Base-by-base conservation (phyloP, 23 tunicate species). In the Aplidium turbinatum region DNA sequence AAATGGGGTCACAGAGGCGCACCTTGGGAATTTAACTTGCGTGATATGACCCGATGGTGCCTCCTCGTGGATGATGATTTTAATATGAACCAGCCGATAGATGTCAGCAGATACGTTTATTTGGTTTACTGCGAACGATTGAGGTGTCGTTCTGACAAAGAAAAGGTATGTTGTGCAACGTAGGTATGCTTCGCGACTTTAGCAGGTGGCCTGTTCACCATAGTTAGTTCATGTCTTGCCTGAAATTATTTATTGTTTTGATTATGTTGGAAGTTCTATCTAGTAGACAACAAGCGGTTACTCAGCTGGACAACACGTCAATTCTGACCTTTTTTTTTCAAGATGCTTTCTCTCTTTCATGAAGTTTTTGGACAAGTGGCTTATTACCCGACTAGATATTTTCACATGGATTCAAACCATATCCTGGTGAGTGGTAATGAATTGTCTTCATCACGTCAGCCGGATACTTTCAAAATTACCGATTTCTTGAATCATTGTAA, bases 11-110 rank as follows among this genome's bases (percentile, higher is more conserved):
- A 82, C 61, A 30, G 48, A 25, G 97, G 97, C 0, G 68, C 86
- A 11, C 97, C 97, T 16, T 91, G 97, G 97, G 97, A 91, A 39
- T 91, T 91, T 45, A 91, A 91, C 40, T 36, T 91, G 54, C 63
- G 97, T 35, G 97, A 91, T 57, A 32, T 91, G 73, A 84, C 82
- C 25, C 76, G 91, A 27, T 91, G 97, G 97, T 91, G 92, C 68
- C 33, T 70, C n/a, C 69, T 91, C 19, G 72, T 91, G 50, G 60
- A 48, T 0, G 65, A 56, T 7, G 83, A 68, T 55, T 3, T 21
- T 16, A 39, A 30, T 11, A 54, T 27, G 0, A 47, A 64, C 47
- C 24, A 73, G 35, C 58, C 35, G n/a, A 29, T 24, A 51, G 72
- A 68, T 39, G 78, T 72, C 1, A 35, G 58, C 29, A 58, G 47